phyloP scores from a whole-genome alignment of 2,113 vertebrate genomes.

The Sphaerodactylus townsendi region DNA sequence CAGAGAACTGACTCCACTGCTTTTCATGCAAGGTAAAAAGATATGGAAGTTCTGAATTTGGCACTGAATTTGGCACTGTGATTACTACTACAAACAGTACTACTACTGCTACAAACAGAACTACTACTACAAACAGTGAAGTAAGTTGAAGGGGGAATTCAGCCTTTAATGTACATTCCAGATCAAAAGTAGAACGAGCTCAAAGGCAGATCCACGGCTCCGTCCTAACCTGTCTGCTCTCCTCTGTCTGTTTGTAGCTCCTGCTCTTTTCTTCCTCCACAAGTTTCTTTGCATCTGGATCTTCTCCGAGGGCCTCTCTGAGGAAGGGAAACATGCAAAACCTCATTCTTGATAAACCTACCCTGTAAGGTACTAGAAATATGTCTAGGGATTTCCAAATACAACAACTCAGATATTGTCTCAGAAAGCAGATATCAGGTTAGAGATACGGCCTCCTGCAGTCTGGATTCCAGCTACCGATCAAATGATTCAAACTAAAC shows the following conservation, averaged over 20 bases:
- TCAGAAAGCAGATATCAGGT: background rate
- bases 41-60: background rate
- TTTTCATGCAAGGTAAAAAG: background rate
- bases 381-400: background rate
- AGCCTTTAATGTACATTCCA: accelerated
- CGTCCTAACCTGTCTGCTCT: constrained; percentile 74
- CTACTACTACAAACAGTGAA: too few species aligned
- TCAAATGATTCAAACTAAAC: too few species aligned
- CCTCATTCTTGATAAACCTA: background rate
- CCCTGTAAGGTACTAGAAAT: background rate
- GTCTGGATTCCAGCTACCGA: too few species aligned
- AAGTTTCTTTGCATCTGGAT: constrained; percentile 49
- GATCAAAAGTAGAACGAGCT: background rate
- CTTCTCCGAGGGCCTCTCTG: constrained; percentile 70
- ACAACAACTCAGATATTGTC: too few species aligned
- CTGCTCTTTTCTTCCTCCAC: constrained; percentile 62
- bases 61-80: too few species aligned
- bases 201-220: accelerated
- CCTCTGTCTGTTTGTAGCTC: constrained; percentile 72
- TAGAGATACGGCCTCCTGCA: too few species aligned
- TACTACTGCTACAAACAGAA: too few species aligned
- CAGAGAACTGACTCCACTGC: background rate
- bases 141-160: background rate
- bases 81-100: too few species aligned
- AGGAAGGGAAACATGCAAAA: background rate